phyloP scores from a whole-genome alignment of 1,140 invertebrate genomes.

The Drosophila ironensis region DNA sequence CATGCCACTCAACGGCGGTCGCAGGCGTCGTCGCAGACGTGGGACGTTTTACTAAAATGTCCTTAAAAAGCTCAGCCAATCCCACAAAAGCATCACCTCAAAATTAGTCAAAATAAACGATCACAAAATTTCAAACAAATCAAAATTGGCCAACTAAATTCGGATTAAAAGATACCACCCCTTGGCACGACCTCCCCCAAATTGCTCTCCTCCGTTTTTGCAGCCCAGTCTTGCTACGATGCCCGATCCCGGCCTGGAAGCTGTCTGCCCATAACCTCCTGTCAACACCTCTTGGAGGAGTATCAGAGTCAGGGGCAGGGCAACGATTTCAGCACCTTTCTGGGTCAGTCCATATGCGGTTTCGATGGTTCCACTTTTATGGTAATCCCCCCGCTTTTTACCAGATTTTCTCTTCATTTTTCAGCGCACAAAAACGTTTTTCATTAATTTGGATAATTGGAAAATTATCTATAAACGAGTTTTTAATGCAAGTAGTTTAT shows the following conservation, averaged over 20 bases:
- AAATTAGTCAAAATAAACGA: conserved; percentile 39
- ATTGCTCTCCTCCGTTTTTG: conserved; percentile 24
- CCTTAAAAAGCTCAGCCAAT: neutral
- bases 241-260: conserved; percentile 73
- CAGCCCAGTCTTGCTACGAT: conserved; percentile 77
- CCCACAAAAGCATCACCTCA: conserved; percentile 15
- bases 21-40: conserved; percentile 54
- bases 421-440: too few relatives aligned
- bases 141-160: conserved; percentile 38
- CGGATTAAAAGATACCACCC: neutral
- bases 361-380: conserved; percentile 83
- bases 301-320: conserved; percentile 63
- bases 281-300: conserved; percentile 81
- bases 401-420: neutral
- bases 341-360: conserved; percentile 84
- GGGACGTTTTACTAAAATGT: conserved; percentile 16
- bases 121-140: conserved; percentile 22
- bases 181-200: neutral
- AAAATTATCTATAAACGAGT: neutral
- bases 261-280: conserved; percentile 83
- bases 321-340: conserved; percentile 71
- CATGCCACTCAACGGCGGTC: conserved; percentile 50
- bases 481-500: neutral
- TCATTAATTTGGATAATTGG: neutral
- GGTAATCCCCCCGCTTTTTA: conserved; percentile 39